These are phyloP conservation scores for Apantesis nais DNA, from an alignment of 2,888 invertebrate species.

Conservation along the genomic window DNA sequence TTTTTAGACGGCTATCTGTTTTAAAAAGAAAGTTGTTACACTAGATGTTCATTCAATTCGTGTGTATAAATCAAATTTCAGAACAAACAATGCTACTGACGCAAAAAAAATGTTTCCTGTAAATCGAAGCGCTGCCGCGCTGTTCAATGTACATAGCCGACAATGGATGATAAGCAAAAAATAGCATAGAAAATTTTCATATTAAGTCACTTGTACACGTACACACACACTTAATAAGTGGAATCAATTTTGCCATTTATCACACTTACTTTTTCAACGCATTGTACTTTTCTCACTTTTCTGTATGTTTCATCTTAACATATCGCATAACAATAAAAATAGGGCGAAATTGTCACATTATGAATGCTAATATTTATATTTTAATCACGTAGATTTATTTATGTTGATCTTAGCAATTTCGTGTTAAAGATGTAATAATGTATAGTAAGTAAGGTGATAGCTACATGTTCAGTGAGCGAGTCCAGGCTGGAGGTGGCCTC, in stretches of 20 bases:
- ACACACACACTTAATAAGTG: too few species aligned
- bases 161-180: conserved; percentile 46
- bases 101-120: conserved; percentile 45
- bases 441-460: conserved; percentile 45
- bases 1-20: conserved; percentile 47
- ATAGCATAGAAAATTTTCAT: conserved; percentile 25
- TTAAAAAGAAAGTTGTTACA: conserved; percentile 48
- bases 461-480: conserved; percentile 97
- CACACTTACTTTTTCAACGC: not conserved
- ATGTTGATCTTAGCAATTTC: too few species aligned
- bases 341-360: not conserved
- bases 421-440: too few species aligned
- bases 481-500: conserved; percentile 99
- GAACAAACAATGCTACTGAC: conserved; percentile 48
- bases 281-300: too few species aligned
- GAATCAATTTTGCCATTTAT: not conserved
- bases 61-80: conserved; percentile 50
- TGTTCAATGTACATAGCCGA: conserved; percentile 33
- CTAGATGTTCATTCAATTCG: conserved; percentile 40
- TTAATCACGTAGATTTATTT: not conserved
- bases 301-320: not conserved
- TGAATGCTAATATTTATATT: not conserved
- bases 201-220: conserved; percentile 12
- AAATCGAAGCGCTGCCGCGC: conserved; percentile 44
- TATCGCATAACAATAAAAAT: not conserved